Percentiles rank a stretch among this genome's conserved stretches.
Evolutionary conservation across 2,797 vertebrate genomes (phyloP).

Genomic region (Taenioides sp.): DNA sequence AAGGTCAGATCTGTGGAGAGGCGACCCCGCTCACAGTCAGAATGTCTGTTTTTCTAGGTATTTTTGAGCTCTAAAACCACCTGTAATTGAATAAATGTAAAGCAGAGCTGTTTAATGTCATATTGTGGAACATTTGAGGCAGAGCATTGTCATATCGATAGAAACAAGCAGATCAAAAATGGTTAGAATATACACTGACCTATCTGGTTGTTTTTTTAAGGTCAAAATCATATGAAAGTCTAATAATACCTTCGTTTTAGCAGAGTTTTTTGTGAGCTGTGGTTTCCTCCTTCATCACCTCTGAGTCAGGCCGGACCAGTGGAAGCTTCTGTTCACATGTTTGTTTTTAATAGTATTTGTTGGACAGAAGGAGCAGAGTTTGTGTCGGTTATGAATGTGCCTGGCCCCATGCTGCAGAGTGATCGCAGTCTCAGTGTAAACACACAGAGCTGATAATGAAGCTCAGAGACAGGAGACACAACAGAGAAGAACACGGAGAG

Average conservation of each 20-base stretch:
- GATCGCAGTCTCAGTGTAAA: conserved; percentile 70
- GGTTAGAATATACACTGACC: too few species aligned
- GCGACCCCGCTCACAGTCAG: too few species aligned
- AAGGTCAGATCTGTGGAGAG: too few species aligned
- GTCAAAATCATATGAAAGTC: too few species aligned
- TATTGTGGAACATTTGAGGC: too few species aligned
- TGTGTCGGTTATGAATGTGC: conserved; percentile 76
- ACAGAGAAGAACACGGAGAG: not conserved
- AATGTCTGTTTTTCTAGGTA: too few species aligned
- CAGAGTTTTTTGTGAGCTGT: conserved; percentile 40
- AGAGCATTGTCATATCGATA: too few species aligned
- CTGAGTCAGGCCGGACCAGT: conserved; percentile 37
- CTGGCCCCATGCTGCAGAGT: conserved; percentile 65
- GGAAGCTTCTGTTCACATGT: conserved; percentile 59
- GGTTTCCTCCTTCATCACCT: conserved; percentile 59
- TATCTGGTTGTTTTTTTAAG: too few species aligned
- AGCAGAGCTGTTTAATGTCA: too few species aligned
- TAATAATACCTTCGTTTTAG: not conserved
- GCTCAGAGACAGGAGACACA: conserved; percentile 46
- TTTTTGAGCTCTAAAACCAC: too few species aligned
- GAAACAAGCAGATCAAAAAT: too few species aligned
- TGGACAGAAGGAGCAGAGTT: conserved; percentile 66
- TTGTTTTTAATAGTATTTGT: conserved; percentile 81
- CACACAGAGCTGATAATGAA: conserved; percentile 66
- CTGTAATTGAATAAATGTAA: too few species aligned